These are phyloP conservation scores for Pipistrellus kuhlii DNA, from an alignment of 2,797 vertebrate genomes.

Conservation along the genomic window DNA sequence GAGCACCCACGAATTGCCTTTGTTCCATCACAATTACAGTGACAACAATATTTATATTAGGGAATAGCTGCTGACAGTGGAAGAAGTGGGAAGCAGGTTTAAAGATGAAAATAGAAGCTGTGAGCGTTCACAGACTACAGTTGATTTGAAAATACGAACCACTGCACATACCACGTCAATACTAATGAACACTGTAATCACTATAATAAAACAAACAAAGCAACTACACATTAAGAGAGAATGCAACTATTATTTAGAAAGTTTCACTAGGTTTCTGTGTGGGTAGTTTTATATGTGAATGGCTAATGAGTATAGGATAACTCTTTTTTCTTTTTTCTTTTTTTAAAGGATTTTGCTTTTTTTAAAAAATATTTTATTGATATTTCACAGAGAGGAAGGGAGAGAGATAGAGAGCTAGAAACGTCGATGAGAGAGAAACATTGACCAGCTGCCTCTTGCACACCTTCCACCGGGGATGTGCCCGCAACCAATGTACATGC, in stretches of 20 bases:
- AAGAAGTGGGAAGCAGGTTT: slow-evolving; percentile 61
- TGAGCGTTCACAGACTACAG: slow-evolving; percentile 57
- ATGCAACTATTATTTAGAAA: slow-evolving; percentile 82
- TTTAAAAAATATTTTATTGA: not conserved
- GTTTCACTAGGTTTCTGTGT: slow-evolving; percentile 76
- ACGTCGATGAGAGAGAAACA: too few species aligned
- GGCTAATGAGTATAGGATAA: slow-evolving; percentile 73
- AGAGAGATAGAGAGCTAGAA: too few species aligned
- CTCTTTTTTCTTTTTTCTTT: not conserved
- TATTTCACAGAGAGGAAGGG: too few species aligned
- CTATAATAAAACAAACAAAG: slow-evolving; percentile 87
- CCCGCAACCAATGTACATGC: too few species aligned
- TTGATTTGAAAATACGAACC: slow-evolving; percentile 79
- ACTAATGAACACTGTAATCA: slow-evolving; percentile 85
- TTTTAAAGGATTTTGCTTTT: not conserved
- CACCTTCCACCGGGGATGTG: too few species aligned
- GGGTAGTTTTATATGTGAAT: slow-evolving; percentile 81
- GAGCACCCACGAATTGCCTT: slow-evolving; percentile 63
- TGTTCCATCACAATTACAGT: slow-evolving; percentile 73
- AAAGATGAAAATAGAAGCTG: slow-evolving; percentile 69
- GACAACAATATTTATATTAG: slow-evolving; percentile 79
- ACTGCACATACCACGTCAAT: slow-evolving; percentile 80
- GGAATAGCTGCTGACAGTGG: slow-evolving; percentile 61
- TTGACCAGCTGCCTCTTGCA: too few species aligned
- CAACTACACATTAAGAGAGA: slow-evolving; percentile 82